Conservation (phyloP, 1,140 invertebrate genomes). For the Mycetomoellerius zeteki region DNA sequence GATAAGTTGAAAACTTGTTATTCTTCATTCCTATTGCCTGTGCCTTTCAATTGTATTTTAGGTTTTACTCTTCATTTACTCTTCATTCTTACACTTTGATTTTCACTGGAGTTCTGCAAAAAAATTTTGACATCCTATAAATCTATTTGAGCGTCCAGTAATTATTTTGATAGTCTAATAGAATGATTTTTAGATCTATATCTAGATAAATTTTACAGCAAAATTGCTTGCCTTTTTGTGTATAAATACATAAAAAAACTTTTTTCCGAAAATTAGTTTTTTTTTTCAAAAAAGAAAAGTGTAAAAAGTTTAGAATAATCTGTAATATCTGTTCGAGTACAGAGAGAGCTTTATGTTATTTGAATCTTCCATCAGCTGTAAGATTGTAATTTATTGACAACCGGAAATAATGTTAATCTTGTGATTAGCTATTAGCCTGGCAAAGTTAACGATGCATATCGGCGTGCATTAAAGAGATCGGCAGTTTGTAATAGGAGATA, state of each 20-base stretch:
- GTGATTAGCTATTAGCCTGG: constrained; percentile 5
- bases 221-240: too few relatives aligned
- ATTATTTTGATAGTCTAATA: too few relatives aligned
- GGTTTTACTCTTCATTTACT: too few relatives aligned
- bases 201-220: too few relatives aligned
- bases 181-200: too few relatives aligned
- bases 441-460: constrained; percentile 13
- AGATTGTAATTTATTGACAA: constrained; percentile 35
- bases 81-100: too few relatives aligned
- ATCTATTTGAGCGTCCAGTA: too few relatives aligned
- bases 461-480: constrained; percentile 31
- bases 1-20: too few relatives aligned
- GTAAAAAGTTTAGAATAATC: background rate
- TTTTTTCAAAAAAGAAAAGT: background rate
- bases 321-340: background rate
- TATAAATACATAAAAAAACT: background rate
- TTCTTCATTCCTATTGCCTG: too few relatives aligned
- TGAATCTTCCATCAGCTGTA: background rate
- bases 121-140: too few relatives aligned
- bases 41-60: too few relatives aligned
- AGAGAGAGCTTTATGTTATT: constrained; percentile 1
- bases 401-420: constrained; percentile 22
- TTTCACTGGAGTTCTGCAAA: too few relatives aligned
- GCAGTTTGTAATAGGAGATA: constrained; percentile 1
- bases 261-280: background rate